Conservation (phyloP, 2,888 invertebrate species). For the Diplazon laetatorius region DNA sequence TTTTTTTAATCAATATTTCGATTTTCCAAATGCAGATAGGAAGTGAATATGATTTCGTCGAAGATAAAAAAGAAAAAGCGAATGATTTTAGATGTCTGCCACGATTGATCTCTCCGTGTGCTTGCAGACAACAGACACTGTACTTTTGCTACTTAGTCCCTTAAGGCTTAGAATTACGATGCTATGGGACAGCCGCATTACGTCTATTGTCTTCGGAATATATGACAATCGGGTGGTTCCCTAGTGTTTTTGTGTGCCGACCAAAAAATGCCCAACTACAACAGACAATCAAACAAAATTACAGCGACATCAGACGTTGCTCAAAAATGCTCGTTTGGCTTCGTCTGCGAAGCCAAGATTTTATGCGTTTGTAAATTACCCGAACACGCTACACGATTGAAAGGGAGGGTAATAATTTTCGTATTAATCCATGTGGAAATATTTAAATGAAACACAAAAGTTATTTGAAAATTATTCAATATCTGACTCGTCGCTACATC, state of each 20-base stretch:
- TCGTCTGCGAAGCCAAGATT: slow-evolving; percentile 40
- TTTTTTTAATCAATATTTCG: background rate
- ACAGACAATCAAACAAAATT: slow-evolving; percentile 39
- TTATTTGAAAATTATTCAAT: too few relatives aligned
- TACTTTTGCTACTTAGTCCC: slow-evolving; percentile 64
- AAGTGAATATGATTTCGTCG: slow-evolving; percentile 22
- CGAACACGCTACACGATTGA: slow-evolving; percentile 13
- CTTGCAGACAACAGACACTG: slow-evolving; percentile 79
- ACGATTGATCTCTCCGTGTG: slow-evolving; percentile 79
- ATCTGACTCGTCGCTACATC: too few relatives aligned
- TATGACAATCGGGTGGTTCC: slow-evolving; percentile 68
- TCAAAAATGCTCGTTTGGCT: slow-evolving; percentile 34
- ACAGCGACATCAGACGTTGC: slow-evolving; percentile 18
- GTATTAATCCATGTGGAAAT: background rate
- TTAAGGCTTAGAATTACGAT: slow-evolving; percentile 57
- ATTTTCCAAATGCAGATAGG: slow-evolving; percentile 8
- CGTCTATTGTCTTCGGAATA: slow-evolving; percentile 7
- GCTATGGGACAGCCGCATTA: slow-evolving; percentile 65
- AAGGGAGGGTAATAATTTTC: background rate
- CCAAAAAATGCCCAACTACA: slow-evolving; percentile 80
- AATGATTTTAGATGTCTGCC: slow-evolving; percentile 64
- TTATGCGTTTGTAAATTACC: slow-evolving; percentile 22
- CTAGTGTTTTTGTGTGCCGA: slow-evolving; percentile 72
- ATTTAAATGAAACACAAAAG: too few relatives aligned
- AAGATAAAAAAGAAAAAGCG: slow-evolving; percentile 20